phyloP scores from a whole-genome alignment of 2,888 invertebrate species.

The Zaprionus obscuricornis region DNA sequence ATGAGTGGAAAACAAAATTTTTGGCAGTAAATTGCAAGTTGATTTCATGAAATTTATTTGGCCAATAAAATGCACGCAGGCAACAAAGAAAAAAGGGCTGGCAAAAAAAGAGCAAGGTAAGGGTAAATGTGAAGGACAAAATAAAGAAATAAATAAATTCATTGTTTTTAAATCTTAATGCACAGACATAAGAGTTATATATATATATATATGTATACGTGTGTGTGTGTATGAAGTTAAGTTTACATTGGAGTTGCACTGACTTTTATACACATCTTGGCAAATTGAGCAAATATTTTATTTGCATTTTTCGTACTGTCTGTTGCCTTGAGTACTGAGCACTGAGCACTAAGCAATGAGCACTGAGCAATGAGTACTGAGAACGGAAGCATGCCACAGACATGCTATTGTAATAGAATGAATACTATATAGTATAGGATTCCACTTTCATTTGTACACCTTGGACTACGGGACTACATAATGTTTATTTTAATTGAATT shows the following conservation, averaged over 20 bases:
- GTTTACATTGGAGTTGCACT: slow-evolving; percentile 18
- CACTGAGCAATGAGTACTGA: too few species aligned
- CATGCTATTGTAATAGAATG: slow-evolving; percentile 2
- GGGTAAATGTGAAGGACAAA: too few species aligned
- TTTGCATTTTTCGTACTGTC: slow-evolving; percentile 46
- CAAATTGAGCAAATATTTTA: slow-evolving; percentile 63
- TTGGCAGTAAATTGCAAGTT: slow-evolving; percentile 64
- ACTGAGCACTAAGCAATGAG: too few species aligned
- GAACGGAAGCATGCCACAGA: too few species aligned
- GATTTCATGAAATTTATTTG: slow-evolving; percentile 64
- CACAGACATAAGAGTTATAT: slow-evolving; percentile 11
- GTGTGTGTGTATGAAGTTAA: slow-evolving; percentile 15
- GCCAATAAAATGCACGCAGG: slow-evolving; percentile 28
- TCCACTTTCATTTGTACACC: slow-evolving; percentile 50
- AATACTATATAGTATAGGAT: slow-evolving; percentile 21
- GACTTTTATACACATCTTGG: slow-evolving; percentile 11
- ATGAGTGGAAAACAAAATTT: slow-evolving; percentile 38
- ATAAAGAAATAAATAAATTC: too few species aligned
- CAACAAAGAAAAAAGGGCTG: slow-evolving; percentile 11
- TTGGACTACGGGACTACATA: too few species aligned
- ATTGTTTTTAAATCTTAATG: slow-evolving; percentile 37
- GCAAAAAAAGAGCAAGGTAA: neutral
- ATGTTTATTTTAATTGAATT: slow-evolving; percentile 67
- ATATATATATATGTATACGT: neutral
- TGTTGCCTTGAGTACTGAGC: neutral